These are phyloP conservation scores for Melitaea athalia DNA, from an alignment of 2,888 invertebrate genomes.

Conservation along the genomic window DNA sequence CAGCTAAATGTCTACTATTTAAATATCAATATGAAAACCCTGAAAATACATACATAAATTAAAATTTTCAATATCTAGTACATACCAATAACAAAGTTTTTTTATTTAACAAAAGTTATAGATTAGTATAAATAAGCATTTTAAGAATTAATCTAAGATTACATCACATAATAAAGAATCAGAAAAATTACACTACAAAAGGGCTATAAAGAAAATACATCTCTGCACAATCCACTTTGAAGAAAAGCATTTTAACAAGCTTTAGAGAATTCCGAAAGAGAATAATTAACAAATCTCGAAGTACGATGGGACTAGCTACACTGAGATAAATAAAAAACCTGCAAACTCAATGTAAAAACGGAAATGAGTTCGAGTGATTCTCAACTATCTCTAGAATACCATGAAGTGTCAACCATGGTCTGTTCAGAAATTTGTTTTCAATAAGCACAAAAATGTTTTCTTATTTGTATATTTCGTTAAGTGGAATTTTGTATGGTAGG, in stretches of 20 bases:
- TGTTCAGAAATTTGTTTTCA: slow-evolving; percentile 24
- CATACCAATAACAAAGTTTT: no score
- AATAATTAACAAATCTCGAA: slow-evolving; percentile 44
- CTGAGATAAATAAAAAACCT: slow-evolving; percentile 28
- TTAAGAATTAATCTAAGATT: neutral
- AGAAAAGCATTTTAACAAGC: slow-evolving; percentile 37
- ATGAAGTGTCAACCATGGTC: neutral
- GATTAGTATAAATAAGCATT: no score
- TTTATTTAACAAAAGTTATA: no score
- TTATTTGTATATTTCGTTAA: slow-evolving; percentile 28
- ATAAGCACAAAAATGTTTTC: slow-evolving; percentile 29
- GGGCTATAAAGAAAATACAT: neutral
- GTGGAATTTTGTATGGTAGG: slow-evolving; percentile 22
- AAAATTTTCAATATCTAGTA: no score
- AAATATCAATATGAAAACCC: no score
- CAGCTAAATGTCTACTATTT: no score
- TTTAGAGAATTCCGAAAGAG: slow-evolving; percentile 37
- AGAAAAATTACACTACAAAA: neutral
- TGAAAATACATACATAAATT: no score
- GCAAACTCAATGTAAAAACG: slow-evolving; percentile 17
- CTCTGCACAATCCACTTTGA: slow-evolving; percentile 11
- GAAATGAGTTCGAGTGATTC: slow-evolving; percentile 29
- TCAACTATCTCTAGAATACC: slow-evolving; percentile 23
- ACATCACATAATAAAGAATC: neutral
- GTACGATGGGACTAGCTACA: slow-evolving; percentile 30